These are phyloP conservation scores for Halcyon smyrnensis DNA, from an alignment of 2,797 vertebrate genomes.

Conservation along the genomic window DNA sequence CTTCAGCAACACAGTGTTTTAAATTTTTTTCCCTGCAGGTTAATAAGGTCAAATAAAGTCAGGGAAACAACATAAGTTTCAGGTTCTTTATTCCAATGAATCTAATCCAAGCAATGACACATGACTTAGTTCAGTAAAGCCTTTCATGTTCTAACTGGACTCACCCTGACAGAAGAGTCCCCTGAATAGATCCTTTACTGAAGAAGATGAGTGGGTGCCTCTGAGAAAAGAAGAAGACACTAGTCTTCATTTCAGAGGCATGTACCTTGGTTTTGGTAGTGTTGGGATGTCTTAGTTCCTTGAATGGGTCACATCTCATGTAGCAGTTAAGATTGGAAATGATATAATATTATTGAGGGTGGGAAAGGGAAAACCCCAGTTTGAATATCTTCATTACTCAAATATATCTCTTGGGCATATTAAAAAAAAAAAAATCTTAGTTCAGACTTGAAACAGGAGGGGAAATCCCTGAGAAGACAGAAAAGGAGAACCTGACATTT, in stretches of 20 bases:
- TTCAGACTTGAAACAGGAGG: slow-evolving; percentile 15
- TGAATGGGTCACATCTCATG: neutral
- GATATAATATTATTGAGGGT: neutral
- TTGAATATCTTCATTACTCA: neutral
- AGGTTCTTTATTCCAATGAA: neutral
- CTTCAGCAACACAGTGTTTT: neutral
- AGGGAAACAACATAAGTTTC: neutral
- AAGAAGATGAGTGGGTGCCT: neutral
- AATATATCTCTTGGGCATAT: neutral
- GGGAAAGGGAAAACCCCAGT: neutral
- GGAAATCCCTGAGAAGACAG: slow-evolving; percentile 26
- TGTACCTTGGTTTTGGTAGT: neutral
- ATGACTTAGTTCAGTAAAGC: neutral
- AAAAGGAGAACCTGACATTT: slow-evolving; percentile 65
- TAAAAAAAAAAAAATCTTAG: neutral
- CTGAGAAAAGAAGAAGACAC: neutral
- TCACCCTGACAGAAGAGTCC: neutral
- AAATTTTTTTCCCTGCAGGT: neutral
- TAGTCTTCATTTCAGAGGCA: neutral
- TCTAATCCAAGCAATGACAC: neutral
- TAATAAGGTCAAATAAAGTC: neutral
- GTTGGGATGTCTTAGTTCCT: neutral
- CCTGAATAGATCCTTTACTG: neutral
- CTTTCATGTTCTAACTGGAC: neutral
- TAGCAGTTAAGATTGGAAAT: neutral